phyloP scores from a whole-genome alignment of 2,888 invertebrate species.

The Ditula angustiorana region DNA sequence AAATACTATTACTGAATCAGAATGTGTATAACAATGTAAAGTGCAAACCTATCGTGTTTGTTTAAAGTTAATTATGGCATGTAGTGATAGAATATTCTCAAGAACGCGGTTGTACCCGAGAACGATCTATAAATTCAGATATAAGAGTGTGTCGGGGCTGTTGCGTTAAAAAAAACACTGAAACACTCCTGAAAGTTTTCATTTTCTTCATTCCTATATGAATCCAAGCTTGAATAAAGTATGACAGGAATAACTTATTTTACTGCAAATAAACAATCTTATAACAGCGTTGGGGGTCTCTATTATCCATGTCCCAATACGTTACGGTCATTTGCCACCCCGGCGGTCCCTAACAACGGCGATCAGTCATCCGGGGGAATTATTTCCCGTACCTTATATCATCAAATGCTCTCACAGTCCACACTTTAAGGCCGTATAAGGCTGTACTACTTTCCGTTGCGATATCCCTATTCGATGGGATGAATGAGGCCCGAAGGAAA shows the following conservation, averaged over 20 bases:
- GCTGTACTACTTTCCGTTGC: conserved; percentile 33
- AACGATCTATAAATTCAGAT: too few relatives aligned
- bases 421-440: conserved; percentile 33
- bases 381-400: conserved; percentile 28
- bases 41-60: too few relatives aligned
- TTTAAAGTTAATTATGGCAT: too few relatives aligned
- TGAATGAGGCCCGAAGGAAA: conserved; percentile 81
- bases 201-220: too few relatives aligned
- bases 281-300: conserved; percentile 8
- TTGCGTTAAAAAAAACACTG: too few relatives aligned
- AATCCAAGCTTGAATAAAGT: background rate
- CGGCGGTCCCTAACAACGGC: conserved; percentile 21
- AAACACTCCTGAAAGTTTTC: too few relatives aligned
- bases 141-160: too few relatives aligned
- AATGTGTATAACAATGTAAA: too few relatives aligned
- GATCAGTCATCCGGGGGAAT: conserved; percentile 29
- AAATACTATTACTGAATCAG: too few relatives aligned
- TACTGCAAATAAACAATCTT: conserved; percentile 32
- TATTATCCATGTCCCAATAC: conserved; percentile 17
- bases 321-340: conserved; percentile 29
- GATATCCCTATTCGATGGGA: conserved; percentile 53
- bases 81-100: too few relatives aligned
- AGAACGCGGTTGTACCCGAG: too few relatives aligned
- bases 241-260: conserved; percentile 1
- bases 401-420: conserved; percentile 35